A percentile compares a stretch with the other conserved stretches of the same genome.
Conservation (phyloP, 2,888 invertebrate genomes). For the Volucella zonaria region DNA sequence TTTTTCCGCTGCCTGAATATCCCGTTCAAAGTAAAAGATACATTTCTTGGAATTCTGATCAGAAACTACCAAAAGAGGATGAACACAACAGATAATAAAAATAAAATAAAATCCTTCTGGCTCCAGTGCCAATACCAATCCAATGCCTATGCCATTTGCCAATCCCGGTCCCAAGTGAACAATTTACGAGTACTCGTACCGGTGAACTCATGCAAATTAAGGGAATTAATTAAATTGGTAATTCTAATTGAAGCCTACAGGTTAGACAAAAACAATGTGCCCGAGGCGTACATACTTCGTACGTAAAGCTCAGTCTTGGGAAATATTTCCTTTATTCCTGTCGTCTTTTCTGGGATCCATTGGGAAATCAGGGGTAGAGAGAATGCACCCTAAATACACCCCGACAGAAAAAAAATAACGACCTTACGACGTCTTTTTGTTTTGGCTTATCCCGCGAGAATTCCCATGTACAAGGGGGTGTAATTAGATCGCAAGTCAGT, state of each 20-base stretch:
- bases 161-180: conserved; percentile 22
- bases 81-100: not conserved
- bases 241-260: conserved; percentile 51
- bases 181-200: conserved; percentile 4
- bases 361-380: not conserved
- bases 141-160: no score
- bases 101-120: not conserved
- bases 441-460: not conserved
- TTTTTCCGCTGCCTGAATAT: not conserved
- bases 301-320: not conserved
- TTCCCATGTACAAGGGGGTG: conserved; percentile 8
- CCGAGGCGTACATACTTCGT: not conserved
- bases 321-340: conserved; percentile 22
- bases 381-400: not conserved
- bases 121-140: conserved; percentile 12
- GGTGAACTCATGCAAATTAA: conserved; percentile 39
- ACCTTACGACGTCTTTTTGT: not conserved
- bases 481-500: conserved; percentile 24
- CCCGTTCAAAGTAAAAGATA: not conserved
- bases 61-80: not conserved
- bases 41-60: not conserved
- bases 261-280: not conserved
- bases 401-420: not conserved
- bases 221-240: conserved; percentile 62
- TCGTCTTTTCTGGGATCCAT: conserved; percentile 9